Evolutionary conservation across 2,113 vertebrate genomes (phyloP).

Genomic region (Phalacrocorax brasilianus): DNA sequence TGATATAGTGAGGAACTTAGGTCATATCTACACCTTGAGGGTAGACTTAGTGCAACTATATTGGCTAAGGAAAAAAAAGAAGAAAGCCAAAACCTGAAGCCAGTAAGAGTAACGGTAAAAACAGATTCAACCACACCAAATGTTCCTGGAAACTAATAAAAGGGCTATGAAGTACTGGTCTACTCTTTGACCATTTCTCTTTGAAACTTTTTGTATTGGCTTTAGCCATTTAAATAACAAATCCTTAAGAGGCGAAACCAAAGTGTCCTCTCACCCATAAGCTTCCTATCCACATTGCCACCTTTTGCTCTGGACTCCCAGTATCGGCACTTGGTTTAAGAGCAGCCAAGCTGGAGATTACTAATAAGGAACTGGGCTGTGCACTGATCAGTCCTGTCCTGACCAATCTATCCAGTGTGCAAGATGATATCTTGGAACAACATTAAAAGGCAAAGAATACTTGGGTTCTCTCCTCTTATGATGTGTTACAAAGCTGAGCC

Average conservation of each 20-base stretch:
- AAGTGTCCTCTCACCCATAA: background rate
- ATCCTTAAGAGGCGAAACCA: background rate
- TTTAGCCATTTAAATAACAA: background rate
- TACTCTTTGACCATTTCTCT: background rate
- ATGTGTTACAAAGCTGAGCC: constrained; percentile 55
- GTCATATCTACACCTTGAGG: background rate
- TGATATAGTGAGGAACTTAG: background rate
- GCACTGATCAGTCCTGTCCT: background rate
- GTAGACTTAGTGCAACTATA: background rate
- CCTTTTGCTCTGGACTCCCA: background rate
- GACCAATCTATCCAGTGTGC: constrained; percentile 27
- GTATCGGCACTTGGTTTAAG: background rate
- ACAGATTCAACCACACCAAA: background rate
- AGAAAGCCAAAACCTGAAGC: background rate
- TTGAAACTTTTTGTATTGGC: background rate
- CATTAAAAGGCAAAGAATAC: constrained; percentile 23
- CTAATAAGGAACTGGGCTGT: background rate
- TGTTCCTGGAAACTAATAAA: background rate
- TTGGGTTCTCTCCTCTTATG: constrained; percentile 25
- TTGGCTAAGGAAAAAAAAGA: background rate
- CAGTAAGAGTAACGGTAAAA: background rate
- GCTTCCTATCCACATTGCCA: background rate
- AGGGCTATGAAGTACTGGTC: background rate
- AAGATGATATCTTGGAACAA: constrained; percentile 49
- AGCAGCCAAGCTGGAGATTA: background rate